Evolutionary conservation across 2,888 invertebrate species (phyloP), one percentile per base, ranked within the genome.

Genomic region (Tridacna crocea): DNA sequence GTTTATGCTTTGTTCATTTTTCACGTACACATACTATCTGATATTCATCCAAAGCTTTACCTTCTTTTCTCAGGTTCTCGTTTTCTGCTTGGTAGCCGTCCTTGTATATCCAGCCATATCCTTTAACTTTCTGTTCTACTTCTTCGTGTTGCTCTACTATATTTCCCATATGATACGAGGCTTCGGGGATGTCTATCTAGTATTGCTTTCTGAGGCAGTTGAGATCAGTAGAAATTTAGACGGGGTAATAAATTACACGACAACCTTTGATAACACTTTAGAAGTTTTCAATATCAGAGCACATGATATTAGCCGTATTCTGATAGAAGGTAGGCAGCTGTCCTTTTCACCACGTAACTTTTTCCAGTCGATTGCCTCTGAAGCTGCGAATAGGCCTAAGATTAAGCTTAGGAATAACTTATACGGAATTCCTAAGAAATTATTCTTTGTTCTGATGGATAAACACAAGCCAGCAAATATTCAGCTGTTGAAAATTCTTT

Each of bases 101-200:
- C 72, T 84, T 17, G 61, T 84, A 0, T 80, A 72, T 26, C 80
- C 83, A 36, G 58, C 83, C 6, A 66, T 60, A 17, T 48, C 83
- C 0, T 84, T 84, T 55, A 78, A 80, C 13, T 80, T 75, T 72
- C 76, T 84, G 47, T 84, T 84, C 46, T 84, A 80, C 76, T 72
- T 72, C 15, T 24, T 78, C 15, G 78, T 78, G 17, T 70, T 80
- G 24, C 26, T 84, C 24, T 84, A 84, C 27, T 84, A 84, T 51
- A 22, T 84, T 8, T 46, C 78, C 58, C 80, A 72, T 12, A 36
- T 80, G n/a, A 68, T 80, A 47, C 70, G 75, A 22, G 75, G 66
- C 19, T 84, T 84, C 47, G 80, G 83, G 0, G 68, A 75, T 27
- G 51, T 17, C 15, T 84, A 84, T 61, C 66, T 84, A 1, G 80